Base-by-base conservation (phyloP, 2,888 invertebrate species). In the Lepidocyrtoides sp. region DNA sequence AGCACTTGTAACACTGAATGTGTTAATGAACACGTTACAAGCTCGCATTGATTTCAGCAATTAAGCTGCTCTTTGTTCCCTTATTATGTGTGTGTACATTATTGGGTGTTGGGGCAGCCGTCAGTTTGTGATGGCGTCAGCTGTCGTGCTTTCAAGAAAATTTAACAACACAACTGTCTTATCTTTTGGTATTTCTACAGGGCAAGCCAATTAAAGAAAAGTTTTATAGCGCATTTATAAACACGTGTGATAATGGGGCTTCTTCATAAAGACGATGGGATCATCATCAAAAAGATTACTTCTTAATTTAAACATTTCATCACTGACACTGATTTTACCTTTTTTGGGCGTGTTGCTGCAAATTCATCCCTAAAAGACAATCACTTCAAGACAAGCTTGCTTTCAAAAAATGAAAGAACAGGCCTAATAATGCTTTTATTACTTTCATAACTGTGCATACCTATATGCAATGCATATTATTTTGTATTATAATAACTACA, bases 11-110 rank as follows among this genome's bases (percentile, higher is more conserved):
- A 77, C 26, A 5, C 26, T 77, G 29, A 77, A 48, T 63, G 32
- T 77, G 86, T 44, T 82, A 88, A 88, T 88, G 54, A 66, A 88
- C 69, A 82, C 29, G 54, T 69, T 82, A 48, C 88, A 20, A 20
- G 81, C 8, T 32, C 29, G 88, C 88, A 88, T 82, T 36, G 48
- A 82, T 82, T 82, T 88, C 69, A 41, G 69, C 82, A 88, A 88
- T 88, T 81, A 77, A 88, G 66, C 41, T 69, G 20, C 20, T 69
- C 69, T 41, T 66, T 66, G 66, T 66, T 66, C 66, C 26, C 23
- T 36, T 0, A 2, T 17, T 17, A 17, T 26, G 12, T 29, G 29
- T 66, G 66, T 29, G n/a, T n/a, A 14, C 29, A 17, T 69, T 14
- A 4, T 8, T 26, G 2, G 26, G 14, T 26, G 14, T 26, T 8